phyloP scores from a whole-genome alignment of 2,113 vertebrate genomes.

The Mus musculus region DNA sequence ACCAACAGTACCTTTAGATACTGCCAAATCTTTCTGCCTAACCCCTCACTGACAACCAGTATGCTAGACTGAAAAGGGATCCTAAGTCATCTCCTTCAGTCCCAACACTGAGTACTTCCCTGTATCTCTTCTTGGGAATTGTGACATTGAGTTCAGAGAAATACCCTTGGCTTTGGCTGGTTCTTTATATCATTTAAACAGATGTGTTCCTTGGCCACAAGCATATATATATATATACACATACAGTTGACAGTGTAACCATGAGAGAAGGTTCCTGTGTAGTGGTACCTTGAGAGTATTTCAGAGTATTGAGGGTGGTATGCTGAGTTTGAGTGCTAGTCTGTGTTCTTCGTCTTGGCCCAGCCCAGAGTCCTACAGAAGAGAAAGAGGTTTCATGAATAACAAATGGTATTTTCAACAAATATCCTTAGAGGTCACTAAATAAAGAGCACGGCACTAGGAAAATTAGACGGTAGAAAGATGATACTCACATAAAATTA shows the following conservation, averaged over 20 bases:
- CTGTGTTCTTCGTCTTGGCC: constrained; percentile 1
- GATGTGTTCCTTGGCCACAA: constrained; percentile 13
- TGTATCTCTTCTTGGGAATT: constrained; percentile 3
- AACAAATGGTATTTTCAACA: constrained; percentile 69
- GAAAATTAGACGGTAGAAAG: constrained; percentile 68
- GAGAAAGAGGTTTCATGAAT: constrained; percentile 70
- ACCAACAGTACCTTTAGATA: not conserved
- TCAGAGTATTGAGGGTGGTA: not conserved
- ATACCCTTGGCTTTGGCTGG: not conserved
- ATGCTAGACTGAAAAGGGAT: not conserved
- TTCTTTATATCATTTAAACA: not conserved
- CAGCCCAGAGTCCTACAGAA: constrained; percentile 15
- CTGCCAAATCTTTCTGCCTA: not conserved
- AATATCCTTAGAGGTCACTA: constrained; percentile 58
- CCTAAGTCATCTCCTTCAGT: not conserved
- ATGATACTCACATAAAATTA: constrained; percentile 70
- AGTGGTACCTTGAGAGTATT: not conserved
- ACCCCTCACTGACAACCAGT: not conserved
- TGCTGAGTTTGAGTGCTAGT: not conserved
- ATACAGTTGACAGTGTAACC: not conserved
- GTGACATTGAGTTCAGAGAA: constrained; percentile 35
- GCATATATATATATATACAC: no score
- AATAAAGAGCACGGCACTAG: constrained; percentile 6
- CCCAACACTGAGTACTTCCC: not conserved
- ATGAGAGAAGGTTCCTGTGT: not conserved